Base-by-base conservation (phyloP, 2,113 vertebrate species). In the Lophotis ruficrista region DNA sequence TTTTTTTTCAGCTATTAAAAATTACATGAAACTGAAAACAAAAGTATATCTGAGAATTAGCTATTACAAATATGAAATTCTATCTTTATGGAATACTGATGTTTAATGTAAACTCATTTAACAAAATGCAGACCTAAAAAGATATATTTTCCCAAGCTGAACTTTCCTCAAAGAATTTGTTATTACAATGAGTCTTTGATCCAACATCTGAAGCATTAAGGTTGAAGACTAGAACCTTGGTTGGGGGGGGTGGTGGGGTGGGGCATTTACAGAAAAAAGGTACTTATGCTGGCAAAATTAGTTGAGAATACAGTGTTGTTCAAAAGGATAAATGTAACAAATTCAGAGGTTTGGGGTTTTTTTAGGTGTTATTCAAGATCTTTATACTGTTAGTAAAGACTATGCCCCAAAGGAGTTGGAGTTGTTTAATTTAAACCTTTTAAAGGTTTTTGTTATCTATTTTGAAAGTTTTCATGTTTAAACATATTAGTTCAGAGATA, bases 211-310 rank as follows among this genome's bases (percentile, higher is more conserved):
- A 90, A 76, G 6, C 10, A 66, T 65, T 75, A 71, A 90, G 24
- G 18, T 43, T 43, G 41, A 43, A 43, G 41, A n/a, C n/a, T n/a
- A n/a, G n/a, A n/a, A n/a, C n/a, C n/a, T n/a, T n/a, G n/a, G n/a
- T n/a, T n/a, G 41, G 41, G 41, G 15, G 41, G 41, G 41, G 14
- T 43, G 41, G 14, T 14, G 41, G 6, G 41, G 14, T 43, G 14
- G 14, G 4, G 1, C 1, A 47, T 76, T 66, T 75, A 8, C 22
- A 75, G 21, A 20, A 6, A 43, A 68, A 22, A 1, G 0, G 18
- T 54, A 50, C 6, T 61, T 78, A 38, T 7, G 18, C 13, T 31
- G n/a, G 10, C 4, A 80, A 71, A 76, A 86, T 76, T 72, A 56
- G 6, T 56, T 72, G 38, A 72, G 8, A 83, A 68, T n/a, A 54